Evolutionary conservation across 2,888 invertebrate genomes (phyloP).

Genomic region (Mechanitis mazaeus): DNA sequence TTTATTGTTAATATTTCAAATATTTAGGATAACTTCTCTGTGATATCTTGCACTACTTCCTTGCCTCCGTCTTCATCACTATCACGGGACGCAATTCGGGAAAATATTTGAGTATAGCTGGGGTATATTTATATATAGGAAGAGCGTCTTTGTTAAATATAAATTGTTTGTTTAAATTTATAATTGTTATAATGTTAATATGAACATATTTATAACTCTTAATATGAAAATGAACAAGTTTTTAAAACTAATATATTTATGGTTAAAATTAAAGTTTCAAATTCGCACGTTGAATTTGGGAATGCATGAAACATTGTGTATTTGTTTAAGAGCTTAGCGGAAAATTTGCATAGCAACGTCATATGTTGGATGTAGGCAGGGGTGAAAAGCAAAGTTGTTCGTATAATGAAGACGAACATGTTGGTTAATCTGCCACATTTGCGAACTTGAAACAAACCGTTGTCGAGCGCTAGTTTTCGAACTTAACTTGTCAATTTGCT

Average conservation of each 20-base stretch:
- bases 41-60: no score
- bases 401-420: slow-evolving; percentile 72
- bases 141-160: no score
- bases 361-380: slow-evolving; percentile 49
- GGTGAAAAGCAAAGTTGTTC: slow-evolving; percentile 60
- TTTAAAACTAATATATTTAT: not conserved
- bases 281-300: not conserved
- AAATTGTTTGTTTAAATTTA: no score
- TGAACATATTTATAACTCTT: not conserved
- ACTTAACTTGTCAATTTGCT: slow-evolving; percentile 32
- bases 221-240: not conserved
- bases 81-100: no score
- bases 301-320: slow-evolving; percentile 50
- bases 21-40: no score
- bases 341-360: slow-evolving; percentile 68
- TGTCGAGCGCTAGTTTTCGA: slow-evolving; percentile 36
- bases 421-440: slow-evolving; percentile 59
- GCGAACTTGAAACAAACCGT: slow-evolving; percentile 60
- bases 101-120: no score
- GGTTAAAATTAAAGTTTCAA: not conserved
- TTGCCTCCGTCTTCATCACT: no score
- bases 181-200: no score
- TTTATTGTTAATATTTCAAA: no score
- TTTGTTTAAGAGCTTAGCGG: slow-evolving; percentile 61
- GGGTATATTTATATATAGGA: no score